Evolutionary conservation across 1,140 invertebrate genomes (phyloP).

Genomic region (Lineus longissimus): DNA sequence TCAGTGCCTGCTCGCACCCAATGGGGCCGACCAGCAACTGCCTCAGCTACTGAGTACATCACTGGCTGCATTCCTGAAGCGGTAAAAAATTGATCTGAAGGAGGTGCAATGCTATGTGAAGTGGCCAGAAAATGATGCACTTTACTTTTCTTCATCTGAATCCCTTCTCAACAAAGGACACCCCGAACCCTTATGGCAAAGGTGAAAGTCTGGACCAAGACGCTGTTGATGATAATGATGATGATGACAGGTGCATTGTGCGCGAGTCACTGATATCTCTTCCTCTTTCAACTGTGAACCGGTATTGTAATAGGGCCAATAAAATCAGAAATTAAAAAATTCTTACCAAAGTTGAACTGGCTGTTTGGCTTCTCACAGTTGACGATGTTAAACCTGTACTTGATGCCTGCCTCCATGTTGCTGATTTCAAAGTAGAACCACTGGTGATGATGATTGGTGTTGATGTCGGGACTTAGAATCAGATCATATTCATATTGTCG

Average conservation of each 20-base stretch:
- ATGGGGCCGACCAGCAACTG: constrained; percentile 62
- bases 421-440: constrained; percentile 93
- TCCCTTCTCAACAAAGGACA: too few relatives aligned
- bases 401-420: constrained; percentile 68
- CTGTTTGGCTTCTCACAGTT: constrained; percentile 87
- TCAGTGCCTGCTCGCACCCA: constrained; percentile 73
- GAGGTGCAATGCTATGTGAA: too few relatives aligned
- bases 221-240: too few relatives aligned
- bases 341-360: constrained; percentile 78
- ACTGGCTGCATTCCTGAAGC: constrained; percentile 79
- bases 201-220: too few relatives aligned
- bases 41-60: constrained; percentile 76
- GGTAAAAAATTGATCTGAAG: constrained; percentile 1
- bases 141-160: too few relatives aligned
- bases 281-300: too few relatives aligned
- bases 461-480: constrained; percentile 85
- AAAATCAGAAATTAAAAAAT: constrained; percentile 1
- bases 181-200: too few relatives aligned
- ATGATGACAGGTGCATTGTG: too few relatives aligned
- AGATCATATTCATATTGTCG: constrained; percentile 79
- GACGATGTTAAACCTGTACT: constrained; percentile 85
- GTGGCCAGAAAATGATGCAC: too few relatives aligned
- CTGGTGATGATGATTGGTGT: constrained; percentile 72
- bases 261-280: too few relatives aligned
- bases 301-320: background rate